A percentile compares a stretch with the other conserved stretches of the same genome.
These are phyloP conservation scores for Eremobia ochroleuca DNA, from an alignment of 2,888 invertebrate species.

Conservation along the genomic window DNA sequence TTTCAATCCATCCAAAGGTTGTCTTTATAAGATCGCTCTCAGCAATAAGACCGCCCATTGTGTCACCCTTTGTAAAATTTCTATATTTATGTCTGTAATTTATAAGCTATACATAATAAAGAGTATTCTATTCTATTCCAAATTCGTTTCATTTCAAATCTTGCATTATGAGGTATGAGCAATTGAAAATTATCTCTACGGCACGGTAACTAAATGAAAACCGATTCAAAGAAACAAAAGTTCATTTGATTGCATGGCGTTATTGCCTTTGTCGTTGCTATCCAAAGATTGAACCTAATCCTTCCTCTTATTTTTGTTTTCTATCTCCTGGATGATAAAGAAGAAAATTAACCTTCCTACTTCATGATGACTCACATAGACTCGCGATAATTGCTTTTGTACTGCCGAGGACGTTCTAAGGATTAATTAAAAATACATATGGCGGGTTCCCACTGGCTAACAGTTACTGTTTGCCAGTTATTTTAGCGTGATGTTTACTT, in stretches of 20 bases:
- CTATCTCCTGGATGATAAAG: conserved; percentile 63
- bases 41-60: too few species aligned
- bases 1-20: too few species aligned
- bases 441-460: conserved; percentile 69
- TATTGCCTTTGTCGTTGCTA: not conserved
- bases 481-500: conserved; percentile 66
- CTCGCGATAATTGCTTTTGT: conserved; percentile 70
- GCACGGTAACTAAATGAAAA: not conserved
- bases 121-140: too few species aligned
- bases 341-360: conserved; percentile 69
- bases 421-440: conserved; percentile 73
- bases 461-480: conserved; percentile 58
- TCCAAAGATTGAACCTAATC: conserved; percentile 40
- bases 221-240: not conserved
- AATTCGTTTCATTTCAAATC: too few species aligned
- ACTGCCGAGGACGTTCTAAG: conserved; percentile 68
- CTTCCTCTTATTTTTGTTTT: conserved; percentile 57
- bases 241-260: not conserved
- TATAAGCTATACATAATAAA: too few species aligned
- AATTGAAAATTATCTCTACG: not conserved
- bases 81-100: too few species aligned
- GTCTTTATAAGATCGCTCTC: too few species aligned
- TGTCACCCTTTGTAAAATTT: too few species aligned
- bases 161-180: not conserved
- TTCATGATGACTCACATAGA: conserved; percentile 67